Base-by-base conservation (phyloP, 23 tunicate genomes). In the Corella eumyota region DNA sequence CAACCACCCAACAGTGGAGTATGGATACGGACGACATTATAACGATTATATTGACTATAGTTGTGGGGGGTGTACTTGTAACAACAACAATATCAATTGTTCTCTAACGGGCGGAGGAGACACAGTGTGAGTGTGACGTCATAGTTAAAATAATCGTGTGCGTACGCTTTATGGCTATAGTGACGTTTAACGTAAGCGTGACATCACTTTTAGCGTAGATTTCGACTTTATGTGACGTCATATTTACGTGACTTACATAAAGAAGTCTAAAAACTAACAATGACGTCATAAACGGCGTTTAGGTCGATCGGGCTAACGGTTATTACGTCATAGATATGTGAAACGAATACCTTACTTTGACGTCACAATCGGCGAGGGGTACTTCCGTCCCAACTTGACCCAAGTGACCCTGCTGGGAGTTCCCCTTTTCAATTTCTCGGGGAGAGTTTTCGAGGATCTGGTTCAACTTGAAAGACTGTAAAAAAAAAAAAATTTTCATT, bases 1-100 rank as follows among this genome's bases (percentile, higher is more conserved):
- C 13, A 20, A n/a, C 6, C 72, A 66, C 45, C 60, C 72, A 25
- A 28, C 25, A 19, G 60, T 66, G 0, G n/a, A 49, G 24, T 66
- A 29, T 25, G 72, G 72, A 29, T 66, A 66, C 33, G 72, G 72
- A 1, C 50, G 44, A 32, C 72, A 66, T 34, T 66, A 66, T 60
- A 66, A 66, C 33, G 24, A 66, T 28, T 66, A 66, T 46, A 23
- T 11, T 15, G 25, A 66, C 60, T 45, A 52, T 29, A 4, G 32
- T n/a, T 66, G 72, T 2, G 27, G 5, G 45, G 72, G 72, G 6
- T 66, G 72, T 29, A 31, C 25, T 17, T 66, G 72, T 31, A 33
- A 50, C 0, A 40, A 66, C 45, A 11, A 50, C 60, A 66, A 28
- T 19, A 52, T 66, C 29, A 52, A 66, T 30, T 66, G 72, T 28